Conservation (phyloP, 2,113 vertebrate species). For the Sula dactylatra region DNA sequence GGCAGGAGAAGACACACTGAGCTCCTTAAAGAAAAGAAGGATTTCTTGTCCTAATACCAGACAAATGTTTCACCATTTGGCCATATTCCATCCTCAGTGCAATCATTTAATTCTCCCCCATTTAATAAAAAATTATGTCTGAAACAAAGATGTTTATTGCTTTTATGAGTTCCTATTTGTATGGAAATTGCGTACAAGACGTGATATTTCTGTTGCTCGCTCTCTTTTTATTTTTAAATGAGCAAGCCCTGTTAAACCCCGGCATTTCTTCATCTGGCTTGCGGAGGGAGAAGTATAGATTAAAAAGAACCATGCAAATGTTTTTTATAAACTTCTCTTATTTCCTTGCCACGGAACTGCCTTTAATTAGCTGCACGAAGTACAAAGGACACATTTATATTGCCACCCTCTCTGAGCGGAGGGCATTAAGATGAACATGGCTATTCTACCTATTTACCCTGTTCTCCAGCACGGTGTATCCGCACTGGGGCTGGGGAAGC, state of each 20-base stretch:
- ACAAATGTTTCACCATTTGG: constrained; percentile 44
- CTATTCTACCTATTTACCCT: not conserved
- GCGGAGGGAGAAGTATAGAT: constrained; percentile 75
- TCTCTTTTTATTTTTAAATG: constrained; percentile 12
- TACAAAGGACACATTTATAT: constrained; percentile 73
- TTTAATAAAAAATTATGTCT: constrained; percentile 32
- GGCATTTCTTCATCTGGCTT: constrained; percentile 77
- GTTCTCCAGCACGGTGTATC: accelerated
- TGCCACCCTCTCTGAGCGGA: not conserved
- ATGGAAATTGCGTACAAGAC: not conserved
- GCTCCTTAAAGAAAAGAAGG: not conserved
- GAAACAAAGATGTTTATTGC: constrained; percentile 47
- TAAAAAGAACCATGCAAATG: constrained; percentile 84
- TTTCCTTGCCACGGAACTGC: constrained; percentile 78
- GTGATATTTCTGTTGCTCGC: constrained; percentile 1
- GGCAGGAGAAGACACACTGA: not conserved
- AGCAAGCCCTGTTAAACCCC: constrained; percentile 19
- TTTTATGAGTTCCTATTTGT: constrained; percentile 29
- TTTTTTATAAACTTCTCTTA: constrained; percentile 83
- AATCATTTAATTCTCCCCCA: not conserved
- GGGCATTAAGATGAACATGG: not conserved
- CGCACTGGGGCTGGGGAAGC: not conserved
- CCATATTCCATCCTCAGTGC: not conserved
- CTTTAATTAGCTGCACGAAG: constrained; percentile 83
- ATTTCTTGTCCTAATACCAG: constrained; percentile 31